These are phyloP conservation scores for Oryzias dopingdopingensis DNA, from an alignment of 2,797 vertebrate genomes.

Conservation along the genomic window DNA sequence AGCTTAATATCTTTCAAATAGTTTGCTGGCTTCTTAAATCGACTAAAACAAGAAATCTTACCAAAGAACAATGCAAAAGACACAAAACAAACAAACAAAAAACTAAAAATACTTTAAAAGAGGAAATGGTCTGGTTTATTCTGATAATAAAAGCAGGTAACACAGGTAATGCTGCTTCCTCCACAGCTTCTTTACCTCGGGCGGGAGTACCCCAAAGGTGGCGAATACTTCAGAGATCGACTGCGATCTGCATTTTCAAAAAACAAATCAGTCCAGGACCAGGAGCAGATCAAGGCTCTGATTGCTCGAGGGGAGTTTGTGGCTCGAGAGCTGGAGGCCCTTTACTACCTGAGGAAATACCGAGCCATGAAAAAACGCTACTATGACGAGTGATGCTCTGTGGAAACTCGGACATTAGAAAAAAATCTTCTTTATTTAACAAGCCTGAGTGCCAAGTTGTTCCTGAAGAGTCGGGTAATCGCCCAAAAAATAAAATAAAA, in stretches of 20 bases:
- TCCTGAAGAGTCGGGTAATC: background rate
- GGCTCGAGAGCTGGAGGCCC: conserved; percentile 84
- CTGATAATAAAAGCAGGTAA: no score
- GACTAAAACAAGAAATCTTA: no score
- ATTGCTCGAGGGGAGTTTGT: conserved; percentile 82
- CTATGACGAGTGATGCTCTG: conserved; percentile 58
- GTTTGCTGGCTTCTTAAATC: no score
- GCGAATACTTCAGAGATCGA: conserved; percentile 83
- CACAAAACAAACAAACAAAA: no score
- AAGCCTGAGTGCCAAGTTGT: background rate
- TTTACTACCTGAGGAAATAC: conserved; percentile 90
- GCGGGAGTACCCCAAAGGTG: conserved; percentile 86
- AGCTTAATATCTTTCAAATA: no score
- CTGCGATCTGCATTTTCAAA: conserved; percentile 81
- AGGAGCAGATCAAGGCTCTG: conserved; percentile 80
- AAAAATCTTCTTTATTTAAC: background rate
- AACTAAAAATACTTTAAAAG: no score
- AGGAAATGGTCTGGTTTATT: no score
- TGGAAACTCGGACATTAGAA: background rate
- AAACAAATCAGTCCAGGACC: conserved; percentile 82
- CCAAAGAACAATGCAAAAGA: no score
- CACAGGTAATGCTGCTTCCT: background rate
- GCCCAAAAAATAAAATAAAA: background rate
- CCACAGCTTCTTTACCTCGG: conserved; percentile 84
- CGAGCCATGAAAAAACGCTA: conserved; percentile 88